Evolutionary conservation across 30 jellyfish, hydroid and myxozoan genomes (phyloP), one percentile per base, ranked within the genome.

Genomic region (Aurelia sp.): DNA sequence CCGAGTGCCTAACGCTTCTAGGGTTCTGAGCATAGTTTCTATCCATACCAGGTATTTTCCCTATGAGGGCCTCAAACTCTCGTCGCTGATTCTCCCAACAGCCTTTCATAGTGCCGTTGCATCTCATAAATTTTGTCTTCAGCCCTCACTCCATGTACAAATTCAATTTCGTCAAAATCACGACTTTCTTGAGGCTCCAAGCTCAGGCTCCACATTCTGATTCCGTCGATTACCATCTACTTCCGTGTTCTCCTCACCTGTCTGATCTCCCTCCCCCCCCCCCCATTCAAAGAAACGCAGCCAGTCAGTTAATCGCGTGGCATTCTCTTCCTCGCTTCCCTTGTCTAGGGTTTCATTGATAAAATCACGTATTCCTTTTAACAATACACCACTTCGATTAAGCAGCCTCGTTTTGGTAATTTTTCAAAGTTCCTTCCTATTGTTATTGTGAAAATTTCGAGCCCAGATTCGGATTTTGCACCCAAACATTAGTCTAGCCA

Each of bases 31-130:
- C 48, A 37, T 3, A 37, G 48, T 37, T 37, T 37, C 48, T 37
- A 37, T 37, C 48, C 48, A 3, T 37, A 37, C 48, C 5, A 37
- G 48, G 48, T 37, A 37, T 3, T 3, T 37, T 37, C 8, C 8
- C 68, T 70, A 27, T 66, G 18, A 41, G 63, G 81, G 81, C 63
- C 22, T 58, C 63, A 70, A 70, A 70, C 63, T 70, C 81, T 41
- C 18, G 63, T 70, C 48, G 61, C 81, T 70, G 63, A 41, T 70
- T 70, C 81, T 70, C n/a, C 81, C 48, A 70, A 70, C 63, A 70
- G 63, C 31, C 63, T 31, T 70, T 70, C 62, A 41, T 70, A 70
- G 81, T 70, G 81, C 63, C 22, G 37, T 23, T 70, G 35, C 81
- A 70, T 70, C 61, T 70, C 81, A 27, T 70, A 8, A 33, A 70